Evolutionary conservation across 2,797 vertebrate genomes (phyloP).

Genomic region (Acrossocheilus fasciatus): DNA sequence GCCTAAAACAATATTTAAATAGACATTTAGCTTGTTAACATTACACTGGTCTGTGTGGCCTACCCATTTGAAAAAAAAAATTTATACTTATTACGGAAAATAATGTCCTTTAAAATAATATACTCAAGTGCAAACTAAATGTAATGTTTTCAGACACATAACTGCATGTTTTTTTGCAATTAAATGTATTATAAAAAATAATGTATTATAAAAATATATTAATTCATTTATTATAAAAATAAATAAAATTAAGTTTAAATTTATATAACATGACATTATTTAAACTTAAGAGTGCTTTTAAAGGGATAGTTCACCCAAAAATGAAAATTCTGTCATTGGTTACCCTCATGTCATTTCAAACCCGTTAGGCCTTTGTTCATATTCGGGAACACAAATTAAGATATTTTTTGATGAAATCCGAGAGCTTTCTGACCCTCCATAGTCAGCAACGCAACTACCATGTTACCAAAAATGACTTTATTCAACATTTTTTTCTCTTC

Average conservation of each 20-base stretch:
- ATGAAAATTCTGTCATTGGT: background rate
- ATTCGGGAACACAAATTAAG: background rate
- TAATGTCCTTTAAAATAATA: background rate
- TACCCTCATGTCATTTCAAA: background rate
- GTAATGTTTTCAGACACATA: background rate
- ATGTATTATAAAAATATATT: background rate
- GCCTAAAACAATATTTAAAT: background rate
- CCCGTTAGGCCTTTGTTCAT: background rate
- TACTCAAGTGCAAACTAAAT: background rate
- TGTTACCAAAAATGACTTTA: too few relatives aligned
- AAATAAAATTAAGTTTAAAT: too few relatives aligned
- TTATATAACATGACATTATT: too few relatives aligned
- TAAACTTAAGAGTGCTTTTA: too few relatives aligned
- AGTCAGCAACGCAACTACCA: background rate
- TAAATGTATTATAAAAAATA: background rate
- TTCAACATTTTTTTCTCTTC: too few relatives aligned
- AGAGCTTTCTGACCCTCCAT: background rate
- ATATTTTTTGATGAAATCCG: background rate
- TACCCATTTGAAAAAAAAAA: background rate
- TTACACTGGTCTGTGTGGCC: background rate
- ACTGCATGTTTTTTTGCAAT: background rate
- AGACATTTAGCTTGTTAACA: background rate
- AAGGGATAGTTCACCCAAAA: background rate
- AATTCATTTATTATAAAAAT: too few relatives aligned
- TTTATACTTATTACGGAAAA: background rate